Evolutionary conservation across 2,888 invertebrate genomes (phyloP).

Genomic region (Nymphalis urticae): DNA sequence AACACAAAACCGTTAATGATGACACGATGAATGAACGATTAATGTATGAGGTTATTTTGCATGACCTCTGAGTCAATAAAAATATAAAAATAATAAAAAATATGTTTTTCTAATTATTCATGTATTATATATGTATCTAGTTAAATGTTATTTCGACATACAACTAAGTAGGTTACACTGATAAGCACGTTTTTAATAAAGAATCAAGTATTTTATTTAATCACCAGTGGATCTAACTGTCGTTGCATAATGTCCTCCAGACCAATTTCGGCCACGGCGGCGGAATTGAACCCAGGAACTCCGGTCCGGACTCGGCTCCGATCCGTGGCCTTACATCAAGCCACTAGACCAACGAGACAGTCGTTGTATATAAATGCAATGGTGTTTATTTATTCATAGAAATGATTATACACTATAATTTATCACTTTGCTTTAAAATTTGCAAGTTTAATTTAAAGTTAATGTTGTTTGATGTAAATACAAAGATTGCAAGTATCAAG

Average conservation of each 20-base stretch:
- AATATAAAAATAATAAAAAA: not conserved
- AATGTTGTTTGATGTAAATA: conserved; percentile 27
- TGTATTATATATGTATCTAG: not conserved
- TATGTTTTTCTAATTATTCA: not conserved
- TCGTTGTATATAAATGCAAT: conserved; percentile 17
- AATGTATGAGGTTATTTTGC: conserved; percentile 22
- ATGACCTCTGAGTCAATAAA: conserved; percentile 14
- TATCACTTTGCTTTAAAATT: conserved; percentile 28
- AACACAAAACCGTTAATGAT: conserved; percentile 18
- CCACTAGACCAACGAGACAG: no score
- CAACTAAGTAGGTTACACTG: not conserved
- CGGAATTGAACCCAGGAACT: no score
- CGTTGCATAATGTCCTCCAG: no score
- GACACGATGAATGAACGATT: conserved; percentile 18
- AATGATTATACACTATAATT: conserved; percentile 23
- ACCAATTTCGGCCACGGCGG: no score
- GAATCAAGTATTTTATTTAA: not conserved
- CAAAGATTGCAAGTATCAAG: conserved; percentile 30
- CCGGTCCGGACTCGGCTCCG: no score
- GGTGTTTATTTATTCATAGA: conserved; percentile 25
- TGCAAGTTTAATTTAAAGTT: conserved; percentile 35
- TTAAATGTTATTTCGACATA: no score
- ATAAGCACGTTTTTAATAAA: not conserved
- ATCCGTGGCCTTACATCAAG: no score
- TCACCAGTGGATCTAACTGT: not conserved